Conservation (phyloP, 2,113 vertebrate species). For the Aramus guarauna region DNA sequence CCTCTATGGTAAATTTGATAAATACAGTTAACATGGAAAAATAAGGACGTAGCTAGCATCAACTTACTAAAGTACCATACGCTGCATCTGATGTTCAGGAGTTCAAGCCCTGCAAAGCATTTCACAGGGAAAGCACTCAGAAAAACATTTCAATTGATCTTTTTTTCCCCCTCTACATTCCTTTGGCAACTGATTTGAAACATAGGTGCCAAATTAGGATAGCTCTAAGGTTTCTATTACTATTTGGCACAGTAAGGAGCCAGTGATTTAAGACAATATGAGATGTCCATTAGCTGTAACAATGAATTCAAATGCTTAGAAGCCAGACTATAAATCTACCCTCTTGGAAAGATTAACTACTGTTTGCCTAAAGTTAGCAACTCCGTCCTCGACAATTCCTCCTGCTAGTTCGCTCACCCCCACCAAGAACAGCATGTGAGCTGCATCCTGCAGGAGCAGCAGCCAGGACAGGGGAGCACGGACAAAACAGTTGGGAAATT, state of each 20-base stretch:
- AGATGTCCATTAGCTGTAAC: slow-evolving; percentile 66
- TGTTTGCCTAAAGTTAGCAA: slow-evolving; percentile 57
- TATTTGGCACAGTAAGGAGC: slow-evolving; percentile 53
- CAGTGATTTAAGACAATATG: slow-evolving; percentile 68
- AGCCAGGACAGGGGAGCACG: background rate
- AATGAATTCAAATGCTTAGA: slow-evolving; percentile 44
- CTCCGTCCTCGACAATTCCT: background rate
- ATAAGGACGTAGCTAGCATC: background rate
- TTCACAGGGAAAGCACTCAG: slow-evolving; percentile 31
- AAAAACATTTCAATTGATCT: slow-evolving; percentile 64
- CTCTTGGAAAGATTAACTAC: slow-evolving; percentile 40
- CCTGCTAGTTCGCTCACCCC: background rate
- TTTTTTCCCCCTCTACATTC: background rate
- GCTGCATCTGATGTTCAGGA: background rate
- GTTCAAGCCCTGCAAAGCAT: background rate
- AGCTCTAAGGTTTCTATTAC: slow-evolving; percentile 61
- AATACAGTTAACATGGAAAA: background rate
- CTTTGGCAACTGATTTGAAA: slow-evolving; percentile 51
- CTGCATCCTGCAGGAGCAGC: background rate
- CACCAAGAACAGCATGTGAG: background rate
- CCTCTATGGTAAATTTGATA: background rate
- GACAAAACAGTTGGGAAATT: background rate
- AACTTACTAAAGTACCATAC: background rate
- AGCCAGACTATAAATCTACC: slow-evolving; percentile 13
- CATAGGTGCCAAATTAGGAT: slow-evolving; percentile 64